Base-by-base conservation (phyloP, 1,140 invertebrate species). In the Brachionus sp. region DNA sequence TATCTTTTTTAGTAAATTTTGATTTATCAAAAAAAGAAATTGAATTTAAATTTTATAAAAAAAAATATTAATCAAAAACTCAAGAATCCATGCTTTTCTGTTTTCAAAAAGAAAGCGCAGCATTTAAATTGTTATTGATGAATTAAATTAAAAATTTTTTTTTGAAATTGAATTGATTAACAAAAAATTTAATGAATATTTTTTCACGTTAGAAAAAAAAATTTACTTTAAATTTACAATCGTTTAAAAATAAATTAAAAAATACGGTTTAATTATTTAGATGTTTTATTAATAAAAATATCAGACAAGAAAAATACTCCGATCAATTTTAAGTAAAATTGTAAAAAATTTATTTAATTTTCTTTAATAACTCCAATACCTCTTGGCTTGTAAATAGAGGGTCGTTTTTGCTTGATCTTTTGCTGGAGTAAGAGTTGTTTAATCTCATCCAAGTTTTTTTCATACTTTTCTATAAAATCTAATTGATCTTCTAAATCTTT, bases 391-490 rank as follows among this genome's bases (percentile, higher is more conserved):
- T 75, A 75, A 5, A 75, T 75, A 9, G 39, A 46, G 44, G 70
- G 70, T 46, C 70, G 37, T 19, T 75, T 75, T 9, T 75, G 19
- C 16, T 39, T 42, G 5, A 66, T 29, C 44, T 6, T 44, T 33
- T 75, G 70, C n/a, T 75, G 16, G 13, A 46, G n/a, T 13, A 75
- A 25, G 3, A 75, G 6, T 25, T 75, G 16, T 13, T 46, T 44
- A 29, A 75, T 46, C 44, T 75, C 70, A 33, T 75, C 70, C 25
- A 75, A 75, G 44, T 75, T 44, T 23, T 75, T 75, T 6, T 75
- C 70, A 13, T 75, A 75, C 44, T 75, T 75, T 75, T 75, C 70
- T 12, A 75, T 46, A 46, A 75, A 75, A 46, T 75, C 70, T 5
- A 75, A 46, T 75, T 75, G 70, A 46, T 75, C 70, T 12, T 75